Base-by-base conservation (phyloP, 2,113 vertebrate species). In the Trogon surrucura region DNA sequence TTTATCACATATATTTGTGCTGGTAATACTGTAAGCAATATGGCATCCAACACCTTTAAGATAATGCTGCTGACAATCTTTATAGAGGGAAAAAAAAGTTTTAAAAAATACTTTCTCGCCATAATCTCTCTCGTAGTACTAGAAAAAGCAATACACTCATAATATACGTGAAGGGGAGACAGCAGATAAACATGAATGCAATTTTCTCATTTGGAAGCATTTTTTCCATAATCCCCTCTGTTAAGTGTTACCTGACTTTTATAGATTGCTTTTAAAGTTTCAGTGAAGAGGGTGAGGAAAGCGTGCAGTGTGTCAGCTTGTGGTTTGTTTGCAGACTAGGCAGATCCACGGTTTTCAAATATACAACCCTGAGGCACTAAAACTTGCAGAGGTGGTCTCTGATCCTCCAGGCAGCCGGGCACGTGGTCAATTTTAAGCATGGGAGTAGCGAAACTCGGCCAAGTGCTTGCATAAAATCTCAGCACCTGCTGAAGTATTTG, bases 401-500 rank as follows among this genome's bases (percentile, higher is more conserved):
- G 92, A 92, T 93, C 73, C 85, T 95, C 85, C 80, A 81, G 83
- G 93, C 90, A 91, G 65, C 66, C 22, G 82, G 57, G 88, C 95
- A 82, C 85, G 50, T 64, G 93, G 85, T 66, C 85, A 81, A 92
- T 74, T 93, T 88, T 81, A 81, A 94, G 88, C 61, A 64, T 86
- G 83, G 47, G 90, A 91, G 84, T 69, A 89, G 38, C 79, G 78
- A 79, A 93, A 67, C 80, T 90, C 89, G 65, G 92, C 92, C 92
- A 96, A 92, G 65, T 72, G 83, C 92, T 92, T 95, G 95, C 80
- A 89, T 78, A 95, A 94, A 97, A 91, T 89, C 87, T 86, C 92
- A 95, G 88, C 88, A 96, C 93, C 92, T 96, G 95, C 96, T 96
- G 91, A 95, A 96, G 91, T 60, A 57, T 91, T 92, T 96, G 96